A percentile compares a stretch with the other conserved stretches of the same genome.
Conservation (phyloP, 1,140 invertebrate genomes). For the Magallana ariakensis region DNA sequence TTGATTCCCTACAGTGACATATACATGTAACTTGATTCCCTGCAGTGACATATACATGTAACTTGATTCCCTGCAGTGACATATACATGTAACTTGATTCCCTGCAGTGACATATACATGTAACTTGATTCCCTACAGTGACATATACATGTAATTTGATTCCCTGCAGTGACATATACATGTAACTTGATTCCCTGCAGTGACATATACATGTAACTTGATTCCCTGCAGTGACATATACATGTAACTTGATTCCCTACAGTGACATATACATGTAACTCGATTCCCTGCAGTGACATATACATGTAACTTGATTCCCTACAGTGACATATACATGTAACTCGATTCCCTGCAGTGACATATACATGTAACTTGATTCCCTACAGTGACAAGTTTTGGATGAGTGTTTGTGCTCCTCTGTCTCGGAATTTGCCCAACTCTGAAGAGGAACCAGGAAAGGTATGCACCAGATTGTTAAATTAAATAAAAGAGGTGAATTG, state of each 20-base stretch:
- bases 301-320: no score
- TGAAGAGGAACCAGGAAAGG: conserved; percentile 25
- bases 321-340: no score
- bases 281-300: conserved; percentile 66
- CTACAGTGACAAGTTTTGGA: conserved; percentile 74
- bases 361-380: no score
- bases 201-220: no score
- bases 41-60: conserved; percentile 69
- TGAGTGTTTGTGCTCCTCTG: conserved; percentile 71
- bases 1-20: conserved; percentile 66
- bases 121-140: conserved; percentile 67
- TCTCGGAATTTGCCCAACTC: conserved; percentile 58
- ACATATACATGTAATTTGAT: no score
- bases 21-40: no score
- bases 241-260: no score
- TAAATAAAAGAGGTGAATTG: no score
- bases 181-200: conserved; percentile 69
- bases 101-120: conserved; percentile 68
- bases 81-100: no score
- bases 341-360: conserved; percentile 66
- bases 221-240: conserved; percentile 66
- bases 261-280: no score
- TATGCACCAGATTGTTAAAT: background rate
- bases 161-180: conserved; percentile 67
- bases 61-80: conserved; percentile 67